These are phyloP conservation scores for Platichthys flesus DNA, from an alignment of 2,113 vertebrate genomes.

Conservation along the genomic window DNA sequence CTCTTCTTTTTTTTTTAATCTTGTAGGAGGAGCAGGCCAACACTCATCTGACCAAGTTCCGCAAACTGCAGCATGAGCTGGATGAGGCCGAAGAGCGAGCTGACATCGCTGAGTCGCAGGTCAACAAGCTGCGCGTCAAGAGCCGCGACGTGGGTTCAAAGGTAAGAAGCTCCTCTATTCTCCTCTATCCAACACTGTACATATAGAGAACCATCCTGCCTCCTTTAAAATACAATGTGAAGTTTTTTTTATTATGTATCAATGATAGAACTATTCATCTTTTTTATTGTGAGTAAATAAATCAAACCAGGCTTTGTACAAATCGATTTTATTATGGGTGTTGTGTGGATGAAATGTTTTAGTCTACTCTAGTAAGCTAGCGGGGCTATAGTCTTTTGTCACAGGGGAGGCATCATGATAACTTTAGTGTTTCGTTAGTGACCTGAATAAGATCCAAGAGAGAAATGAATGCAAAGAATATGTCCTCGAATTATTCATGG, in stretches of 20 bases:
- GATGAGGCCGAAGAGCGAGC: constrained; percentile 84
- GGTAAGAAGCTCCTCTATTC: constrained; percentile 54
- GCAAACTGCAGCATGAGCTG: constrained; percentile 85
- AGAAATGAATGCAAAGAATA: background rate
- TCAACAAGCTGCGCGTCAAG: constrained; percentile 85
- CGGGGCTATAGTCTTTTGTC: background rate
- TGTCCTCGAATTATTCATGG: too few relatives aligned
- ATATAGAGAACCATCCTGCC: background rate
- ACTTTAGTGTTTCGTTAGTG: background rate
- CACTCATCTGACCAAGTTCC: constrained; percentile 81
- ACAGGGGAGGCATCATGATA: background rate
- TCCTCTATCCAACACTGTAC: background rate
- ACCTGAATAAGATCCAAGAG: background rate
- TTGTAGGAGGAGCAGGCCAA: constrained; percentile 83
- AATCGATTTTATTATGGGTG: constrained; percentile 40
- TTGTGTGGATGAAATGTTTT: background rate
- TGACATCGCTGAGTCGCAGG: constrained; percentile 85
- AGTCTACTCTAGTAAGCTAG: constrained; percentile 10
- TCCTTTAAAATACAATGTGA: background rate
- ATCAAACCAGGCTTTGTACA: constrained; percentile 19
- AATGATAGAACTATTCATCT: background rate
- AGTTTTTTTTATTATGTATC: background rate
- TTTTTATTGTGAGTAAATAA: background rate
- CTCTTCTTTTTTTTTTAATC: constrained; percentile 17
- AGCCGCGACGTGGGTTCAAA: constrained; percentile 82